Percentiles rank a stretch among this genome's conserved stretches.
Evolutionary conservation across 2,797 vertebrate genomes (phyloP).

Genomic region (Sebastes hopkinsi): DNA sequence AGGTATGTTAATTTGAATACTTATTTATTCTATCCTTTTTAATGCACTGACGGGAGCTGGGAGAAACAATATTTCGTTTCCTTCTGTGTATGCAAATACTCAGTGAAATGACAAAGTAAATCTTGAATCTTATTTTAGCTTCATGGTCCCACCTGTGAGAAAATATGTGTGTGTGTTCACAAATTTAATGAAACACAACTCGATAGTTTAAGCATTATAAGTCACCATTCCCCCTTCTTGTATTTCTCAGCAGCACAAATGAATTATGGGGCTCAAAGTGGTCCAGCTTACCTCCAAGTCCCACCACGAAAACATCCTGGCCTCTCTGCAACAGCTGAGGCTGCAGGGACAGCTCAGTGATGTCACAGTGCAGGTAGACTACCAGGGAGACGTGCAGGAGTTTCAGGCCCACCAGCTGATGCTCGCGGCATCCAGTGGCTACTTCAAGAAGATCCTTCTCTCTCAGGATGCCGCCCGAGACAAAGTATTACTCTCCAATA

Average conservation of each 20-base stretch:
- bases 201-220: neutral
- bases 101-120: too few relatives aligned
- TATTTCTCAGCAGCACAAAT: slow-evolving; percentile 44
- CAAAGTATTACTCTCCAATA: slow-evolving; percentile 84
- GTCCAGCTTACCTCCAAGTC: slow-evolving; percentile 88
- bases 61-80: too few relatives aligned
- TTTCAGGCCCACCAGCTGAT: slow-evolving; percentile 94
- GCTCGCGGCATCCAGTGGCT: slow-evolving; percentile 93
- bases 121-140: neutral
- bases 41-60: too few relatives aligned
- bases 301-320: slow-evolving; percentile 87
- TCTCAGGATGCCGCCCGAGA: slow-evolving; percentile 77
- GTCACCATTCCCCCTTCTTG: neutral
- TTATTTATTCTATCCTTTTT: too few relatives aligned
- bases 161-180: neutral
- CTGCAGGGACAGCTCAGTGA: slow-evolving; percentile 90
- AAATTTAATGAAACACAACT: neutral
- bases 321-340: slow-evolving; percentile 89
- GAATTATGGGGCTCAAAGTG: slow-evolving; percentile 85
- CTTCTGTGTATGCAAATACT: too few relatives aligned
- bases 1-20: too few relatives aligned
- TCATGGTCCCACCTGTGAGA: neutral
- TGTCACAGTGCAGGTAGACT: slow-evolving; percentile 90
- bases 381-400: slow-evolving; percentile 86
- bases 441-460: slow-evolving; percentile 91